Evolutionary conservation across 2,113 vertebrate genomes (phyloP), one percentile per base, ranked within the genome.

Genomic region (Albula goreensis): DNA sequence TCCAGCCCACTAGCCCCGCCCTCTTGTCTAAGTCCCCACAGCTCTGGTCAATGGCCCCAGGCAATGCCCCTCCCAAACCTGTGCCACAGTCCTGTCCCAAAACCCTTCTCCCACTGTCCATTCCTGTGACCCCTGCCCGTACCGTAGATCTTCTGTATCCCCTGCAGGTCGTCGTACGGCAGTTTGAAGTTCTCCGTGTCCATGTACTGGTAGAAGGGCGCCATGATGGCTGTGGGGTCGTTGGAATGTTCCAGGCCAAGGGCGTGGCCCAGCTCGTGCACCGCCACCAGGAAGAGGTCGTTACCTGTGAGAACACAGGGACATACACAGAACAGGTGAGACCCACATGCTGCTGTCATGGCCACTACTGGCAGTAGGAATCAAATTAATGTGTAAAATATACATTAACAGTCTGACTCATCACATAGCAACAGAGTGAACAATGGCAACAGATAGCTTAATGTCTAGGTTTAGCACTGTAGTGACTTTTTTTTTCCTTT

Each of bases 131-230:
- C 83, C 53, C 11, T 41, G 50, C 22, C 63, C 78, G 15, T 94
- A 96, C 96, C 96, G 12, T 96, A 96, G 84, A 96, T 95, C 83
- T 95, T 95, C 92, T 96, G 96, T 90, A 96, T 96, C 87, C 96
- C 96, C 91, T 95, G 94, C 4, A 96, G 93, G 91, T 96, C 96
- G 56, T 96, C 96, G n/a, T 94, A 93, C 91, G 96, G 95, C 92
- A 96, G 93, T 89, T 94, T 96, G 91, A 95, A 96, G 90, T 94
- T 95, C 86, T 96, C 94, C 1, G 95, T 95, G 91, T 96, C 95
- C 95, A 95, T 95, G 91, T 96, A 96, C 89, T 96, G 95, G 91
- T 96, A 96, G 91, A 95, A 96, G 19, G 96, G 96, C 60, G 95
- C 96, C 96, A 96, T 96, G 85, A 96, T 95, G 15, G 96, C 96